These are phyloP conservation scores for Thaumetopoea pityocampa DNA, from an alignment of 1,140 invertebrate species.

Conservation along the genomic window DNA sequence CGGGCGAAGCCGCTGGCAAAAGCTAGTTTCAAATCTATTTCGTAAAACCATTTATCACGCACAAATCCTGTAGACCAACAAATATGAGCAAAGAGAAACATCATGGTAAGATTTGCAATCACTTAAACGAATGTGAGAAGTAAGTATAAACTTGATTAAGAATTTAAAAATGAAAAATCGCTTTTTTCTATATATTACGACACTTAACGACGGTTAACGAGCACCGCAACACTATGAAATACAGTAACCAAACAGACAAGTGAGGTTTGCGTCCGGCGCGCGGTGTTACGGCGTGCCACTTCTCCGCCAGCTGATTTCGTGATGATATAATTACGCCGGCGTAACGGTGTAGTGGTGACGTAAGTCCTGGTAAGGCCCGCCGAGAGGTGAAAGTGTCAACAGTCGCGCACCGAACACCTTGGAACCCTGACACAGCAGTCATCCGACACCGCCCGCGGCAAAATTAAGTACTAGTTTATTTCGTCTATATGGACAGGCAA, in stretches of 20 bases:
- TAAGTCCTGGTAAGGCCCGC: slow-evolving; percentile 35
- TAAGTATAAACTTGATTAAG: background rate
- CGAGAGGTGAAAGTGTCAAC: slow-evolving; percentile 55
- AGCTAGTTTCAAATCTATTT: too few relatives aligned
- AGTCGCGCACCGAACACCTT: slow-evolving; percentile 18
- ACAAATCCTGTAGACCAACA: too few relatives aligned
- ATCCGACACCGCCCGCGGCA: too few relatives aligned
- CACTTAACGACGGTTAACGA: slow-evolving; percentile 20
- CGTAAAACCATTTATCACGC: too few relatives aligned
- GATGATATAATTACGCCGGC: slow-evolving; percentile 52
- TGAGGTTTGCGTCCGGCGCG: slow-evolving; percentile 8
- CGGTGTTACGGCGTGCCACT: slow-evolving; percentile 33
- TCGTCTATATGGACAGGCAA: too few relatives aligned
- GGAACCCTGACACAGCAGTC: slow-evolving; percentile 41
- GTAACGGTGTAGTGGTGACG: slow-evolving; percentile 28
- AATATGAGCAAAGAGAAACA: background rate
- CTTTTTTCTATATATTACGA: slow-evolving; percentile 9
- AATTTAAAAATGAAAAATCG: slow-evolving; percentile 7
- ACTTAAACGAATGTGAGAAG: background rate
- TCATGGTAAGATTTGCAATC: background rate
- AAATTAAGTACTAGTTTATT: too few relatives aligned
- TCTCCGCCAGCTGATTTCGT: slow-evolving; percentile 44
- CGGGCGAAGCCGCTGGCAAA: too few relatives aligned
- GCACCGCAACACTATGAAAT: slow-evolving; percentile 20
- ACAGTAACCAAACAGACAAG: slow-evolving; percentile 23